A percentile compares a stretch with the other conserved stretches of the same genome.
These are phyloP conservation scores for Asbolus verrucosus DNA, from an alignment of 1,140 invertebrate genomes.

Conservation along the genomic window DNA sequence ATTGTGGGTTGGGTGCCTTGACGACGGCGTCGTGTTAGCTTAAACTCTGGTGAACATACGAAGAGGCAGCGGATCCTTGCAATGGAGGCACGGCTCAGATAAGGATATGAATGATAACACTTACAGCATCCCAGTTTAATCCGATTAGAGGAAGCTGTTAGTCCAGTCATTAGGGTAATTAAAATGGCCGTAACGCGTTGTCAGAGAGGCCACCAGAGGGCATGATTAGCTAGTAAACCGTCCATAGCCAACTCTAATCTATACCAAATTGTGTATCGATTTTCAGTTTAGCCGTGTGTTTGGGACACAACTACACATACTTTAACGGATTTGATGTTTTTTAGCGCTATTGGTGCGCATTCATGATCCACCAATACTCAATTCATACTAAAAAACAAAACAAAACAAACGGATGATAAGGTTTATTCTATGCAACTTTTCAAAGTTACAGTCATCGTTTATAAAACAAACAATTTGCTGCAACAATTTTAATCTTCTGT, in stretches of 20 bases:
- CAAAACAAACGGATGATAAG: too few species aligned
- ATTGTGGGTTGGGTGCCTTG: too few species aligned
- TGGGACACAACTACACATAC: slow-evolving; percentile 4
- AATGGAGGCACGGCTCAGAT: slow-evolving; percentile 1
- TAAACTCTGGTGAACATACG: too few species aligned
- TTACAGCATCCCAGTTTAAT: slow-evolving; percentile 45
- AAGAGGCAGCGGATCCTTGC: too few species aligned
- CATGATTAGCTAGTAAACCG: slow-evolving; percentile 49
- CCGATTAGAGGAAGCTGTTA: slow-evolving; percentile 54
- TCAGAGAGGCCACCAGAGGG: slow-evolving; percentile 42
- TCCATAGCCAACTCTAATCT: slow-evolving; percentile 49
- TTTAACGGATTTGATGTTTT: too few species aligned
- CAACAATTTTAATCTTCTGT: neutral
- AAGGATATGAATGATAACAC: slow-evolving; percentile 53
- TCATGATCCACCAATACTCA: too few species aligned
- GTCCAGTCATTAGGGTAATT: slow-evolving; percentile 55
- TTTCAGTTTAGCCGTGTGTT: slow-evolving; percentile 15
- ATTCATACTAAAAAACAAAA: too few species aligned
- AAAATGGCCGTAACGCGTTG: slow-evolving; percentile 53
- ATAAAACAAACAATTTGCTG: neutral
- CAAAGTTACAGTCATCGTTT: too few species aligned
- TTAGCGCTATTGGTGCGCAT: too few species aligned
- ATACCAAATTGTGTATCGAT: slow-evolving; percentile 45
- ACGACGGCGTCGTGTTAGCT: too few species aligned
- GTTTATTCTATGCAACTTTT: too few species aligned